Evolutionary conservation across 1,140 invertebrate species (phyloP), one percentile per base, ranked within the genome.

Genomic region (Lepeophtheirus salmonis): DNA sequence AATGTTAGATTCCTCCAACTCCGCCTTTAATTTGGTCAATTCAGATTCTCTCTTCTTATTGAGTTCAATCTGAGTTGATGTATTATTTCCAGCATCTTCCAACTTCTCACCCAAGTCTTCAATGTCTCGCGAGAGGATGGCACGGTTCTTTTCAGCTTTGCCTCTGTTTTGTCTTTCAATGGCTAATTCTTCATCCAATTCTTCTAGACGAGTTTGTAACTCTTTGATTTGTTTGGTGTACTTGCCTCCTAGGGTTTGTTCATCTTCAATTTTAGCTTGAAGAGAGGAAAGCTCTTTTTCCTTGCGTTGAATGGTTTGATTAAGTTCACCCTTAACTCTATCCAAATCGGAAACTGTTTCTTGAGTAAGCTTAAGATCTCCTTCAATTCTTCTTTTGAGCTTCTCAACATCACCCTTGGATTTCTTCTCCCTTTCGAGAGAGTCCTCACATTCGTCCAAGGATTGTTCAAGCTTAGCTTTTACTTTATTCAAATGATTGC

Each of bases 341-440:
- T 72, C 73, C 23, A 67, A 87, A 56, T 84, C 67, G 96, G 79
- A 65, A 88, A 88, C 64, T 87, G 83, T 76, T 97, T 77, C 74
- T 95, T 73, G 97, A 90, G 75, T 97, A 91, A 72, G 97, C 89
- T 77, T 96, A 94, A 69, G 87, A 79, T 75, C 65, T 17, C 98
- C 95, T 73, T 98, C 95, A 67, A 99, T 80, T 74, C 97, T 92
- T 69, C 94, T 85, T 68, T 92, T 85, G 50, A 98, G 81, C 74
- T 98, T 98, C 78, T 89, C 84, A 63, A 99, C 81, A 76, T 98
- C 95, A 68, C 89, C 88, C 74, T 98, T 95, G 66, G 94, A 86
- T 77, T 97, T 97, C 81, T 97, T 97, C 83, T 97, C 97, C 67
- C 97, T 81, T 74, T 99, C 95, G 72, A 97, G 65, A 50, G 87